Percentiles rank a stretch among this genome's conserved stretches.
Evolutionary conservation across 2,888 invertebrate genomes (phyloP).

Genomic region (Aproaerema taeniolella): DNA sequence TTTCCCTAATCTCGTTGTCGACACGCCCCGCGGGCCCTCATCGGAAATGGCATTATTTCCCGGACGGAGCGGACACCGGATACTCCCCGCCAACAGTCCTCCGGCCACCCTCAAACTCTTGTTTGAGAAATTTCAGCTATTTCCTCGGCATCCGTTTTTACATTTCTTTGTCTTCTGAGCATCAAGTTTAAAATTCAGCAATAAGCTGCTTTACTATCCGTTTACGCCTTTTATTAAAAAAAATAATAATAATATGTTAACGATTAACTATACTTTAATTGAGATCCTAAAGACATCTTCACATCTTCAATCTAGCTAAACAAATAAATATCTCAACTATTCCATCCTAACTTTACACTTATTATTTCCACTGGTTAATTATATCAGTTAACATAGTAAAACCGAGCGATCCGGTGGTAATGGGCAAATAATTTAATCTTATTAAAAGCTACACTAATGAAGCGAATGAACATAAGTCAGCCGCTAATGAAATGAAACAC

Average conservation of each 20-base stretch:
- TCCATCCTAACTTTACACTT: no score
- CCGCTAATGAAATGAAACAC: slow-evolving; percentile 46
- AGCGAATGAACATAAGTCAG: slow-evolving; percentile 33
- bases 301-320: no score
- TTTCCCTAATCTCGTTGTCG: slow-evolving; percentile 63
- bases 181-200: slow-evolving; percentile 10
- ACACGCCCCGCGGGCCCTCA: slow-evolving; percentile 60
- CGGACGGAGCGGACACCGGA: slow-evolving; percentile 55
- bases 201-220: slow-evolving; percentile 4
- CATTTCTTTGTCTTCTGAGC: slow-evolving; percentile 27
- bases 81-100: slow-evolving; percentile 35
- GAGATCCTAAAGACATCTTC: no score
- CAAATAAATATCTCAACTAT: no score
- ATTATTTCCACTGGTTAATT: no score
- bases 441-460: slow-evolving; percentile 41
- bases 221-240: background rate
- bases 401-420: slow-evolving; percentile 5
- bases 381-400: no score
- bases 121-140: slow-evolving; percentile 45
- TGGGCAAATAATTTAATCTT: slow-evolving; percentile 37
- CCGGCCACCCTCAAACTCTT: slow-evolving; percentile 36
- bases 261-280: no score
- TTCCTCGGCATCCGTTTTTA: slow-evolving; percentile 41
- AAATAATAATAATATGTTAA: no score
- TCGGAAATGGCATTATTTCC: slow-evolving; percentile 71